Base-by-base conservation (phyloP, 2,113 vertebrate species). In the Macquaria australasica region DNA sequence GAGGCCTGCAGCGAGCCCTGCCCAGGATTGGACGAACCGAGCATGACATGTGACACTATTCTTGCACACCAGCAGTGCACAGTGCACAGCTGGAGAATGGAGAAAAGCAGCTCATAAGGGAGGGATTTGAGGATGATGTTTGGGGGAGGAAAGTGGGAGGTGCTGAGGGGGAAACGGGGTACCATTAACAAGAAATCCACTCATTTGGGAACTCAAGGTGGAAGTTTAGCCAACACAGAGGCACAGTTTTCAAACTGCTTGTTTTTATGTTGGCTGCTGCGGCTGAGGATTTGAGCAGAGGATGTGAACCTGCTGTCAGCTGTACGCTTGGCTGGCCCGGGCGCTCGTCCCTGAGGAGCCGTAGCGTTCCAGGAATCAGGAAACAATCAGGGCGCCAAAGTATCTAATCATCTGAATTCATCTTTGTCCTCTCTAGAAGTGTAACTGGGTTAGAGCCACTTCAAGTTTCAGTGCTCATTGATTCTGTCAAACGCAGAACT, bases 301-400 rank as follows among this genome's bases (percentile, higher is more conserved):
- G 88, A 90, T 91, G 93, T 87, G 87, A 89, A 85, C 87, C 90
- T 90, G 94, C 84, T 87, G 91, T 92, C 86, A 91, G 89, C 89
- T 85, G 84, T 45, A 84, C 14, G 85, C 75, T 90, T 84, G 91
- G 94, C 79, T 67, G 91, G 80, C 80, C 43, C 86, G 67, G 88
- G 63, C 81, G 75, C 79, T 82, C 8, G 55, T 60, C 81, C 78
- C 81, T 0, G 51, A 79, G 84, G 88, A 88, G 83, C 39, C 3
- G 31, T 0, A 28, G 82, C 83, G 75, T 92, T 94, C 84, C 92
- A 84, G 80, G 85, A 91, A 89, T 84, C 86, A 71, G 85, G 88
- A 86, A 91, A 82, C 78, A 67, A 88, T 80, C 79, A 45, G 41
- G 71, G 37, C 71, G 51, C 84, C 82, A 83, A 72, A 89, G 77